Evolutionary conservation across 2,888 invertebrate species (phyloP).

Genomic region (Platycnemis pennipes): DNA sequence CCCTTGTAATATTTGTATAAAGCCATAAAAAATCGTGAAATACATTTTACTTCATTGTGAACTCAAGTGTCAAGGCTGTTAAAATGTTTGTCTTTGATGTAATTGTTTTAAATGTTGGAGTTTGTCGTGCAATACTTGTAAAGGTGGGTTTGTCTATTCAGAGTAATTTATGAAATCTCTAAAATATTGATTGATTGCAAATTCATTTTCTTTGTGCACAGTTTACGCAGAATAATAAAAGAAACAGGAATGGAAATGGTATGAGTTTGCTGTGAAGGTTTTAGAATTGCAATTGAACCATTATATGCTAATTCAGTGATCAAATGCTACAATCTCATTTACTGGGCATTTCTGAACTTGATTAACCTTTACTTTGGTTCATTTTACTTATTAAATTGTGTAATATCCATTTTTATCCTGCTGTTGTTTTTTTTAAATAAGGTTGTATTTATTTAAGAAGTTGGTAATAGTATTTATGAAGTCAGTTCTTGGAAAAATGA

Average conservation of each 20-base stretch:
- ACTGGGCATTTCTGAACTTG: neutral
- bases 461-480: neutral
- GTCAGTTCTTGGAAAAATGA: no score
- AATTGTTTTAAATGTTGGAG: neutral
- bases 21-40: neutral
- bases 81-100: constrained; percentile 27
- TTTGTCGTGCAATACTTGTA: neutral
- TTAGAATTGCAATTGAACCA: neutral
- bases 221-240: neutral
- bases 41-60: neutral
- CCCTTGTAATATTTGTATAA: constrained; percentile 24
- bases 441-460: neutral
- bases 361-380: neutral
- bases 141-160: neutral
- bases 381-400: neutral
- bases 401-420: no score
- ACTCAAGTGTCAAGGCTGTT: neutral
- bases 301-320: neutral
- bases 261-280: neutral
- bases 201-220: neutral
- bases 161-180: neutral
- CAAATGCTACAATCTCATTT: neutral
- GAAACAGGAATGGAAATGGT: neutral
- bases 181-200: neutral
- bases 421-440: no score